Percentiles rank a stretch among this genome's conserved stretches.
phyloP scores from a whole-genome alignment of 2,113 vertebrate genomes.

The Cheirogaleus medius region DNA sequence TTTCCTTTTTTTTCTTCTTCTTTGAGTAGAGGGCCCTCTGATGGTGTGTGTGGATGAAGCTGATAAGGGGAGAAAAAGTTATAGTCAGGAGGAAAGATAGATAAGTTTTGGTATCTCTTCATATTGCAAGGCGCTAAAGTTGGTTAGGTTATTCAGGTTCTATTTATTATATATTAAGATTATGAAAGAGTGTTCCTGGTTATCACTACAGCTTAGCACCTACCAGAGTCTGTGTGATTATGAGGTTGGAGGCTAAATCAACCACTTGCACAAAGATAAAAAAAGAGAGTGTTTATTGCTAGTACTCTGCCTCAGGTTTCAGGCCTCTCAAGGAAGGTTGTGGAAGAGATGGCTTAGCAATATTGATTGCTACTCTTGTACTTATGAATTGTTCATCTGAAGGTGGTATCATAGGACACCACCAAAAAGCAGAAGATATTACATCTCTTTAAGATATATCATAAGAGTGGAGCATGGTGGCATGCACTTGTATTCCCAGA shows the following conservation, averaged over 20 bases:
- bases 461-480: background rate
- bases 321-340: background rate
- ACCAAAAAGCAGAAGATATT: background rate
- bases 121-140: constrained; percentile 4
- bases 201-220: background rate
- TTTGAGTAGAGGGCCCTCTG: background rate
- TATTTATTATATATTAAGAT: background rate
- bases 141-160: background rate
- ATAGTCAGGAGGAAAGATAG: background rate
- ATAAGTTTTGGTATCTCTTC: constrained; percentile 28
- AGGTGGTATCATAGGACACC: background rate
- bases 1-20: background rate
- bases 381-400: background rate
- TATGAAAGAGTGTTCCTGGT: background rate
- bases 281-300: constrained; percentile 2
- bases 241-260: constrained; percentile 17
- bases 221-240: background rate
- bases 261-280: background rate
- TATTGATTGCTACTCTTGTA: background rate
- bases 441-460: background rate
- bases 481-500: background rate
- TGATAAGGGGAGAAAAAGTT: background rate
- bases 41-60: background rate
- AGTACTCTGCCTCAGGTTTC: background rate
- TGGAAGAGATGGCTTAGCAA: background rate